phyloP scores from a whole-genome alignment of 2,797 vertebrate genomes.

The Falco berigora region DNA sequence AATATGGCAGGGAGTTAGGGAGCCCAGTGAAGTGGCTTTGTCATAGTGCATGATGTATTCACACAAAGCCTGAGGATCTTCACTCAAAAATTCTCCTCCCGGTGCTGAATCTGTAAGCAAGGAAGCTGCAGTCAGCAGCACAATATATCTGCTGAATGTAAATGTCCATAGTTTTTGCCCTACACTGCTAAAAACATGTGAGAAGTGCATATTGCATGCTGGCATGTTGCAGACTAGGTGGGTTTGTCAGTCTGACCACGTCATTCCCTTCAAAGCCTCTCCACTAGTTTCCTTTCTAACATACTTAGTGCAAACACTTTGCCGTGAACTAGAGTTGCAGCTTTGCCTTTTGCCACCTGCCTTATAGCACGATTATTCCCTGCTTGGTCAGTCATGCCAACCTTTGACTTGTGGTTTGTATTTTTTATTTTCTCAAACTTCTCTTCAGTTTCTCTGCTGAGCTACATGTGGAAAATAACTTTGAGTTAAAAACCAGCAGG shows the following conservation, averaged over 20 bases:
- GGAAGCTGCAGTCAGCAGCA: neutral
- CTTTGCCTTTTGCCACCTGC: neutral
- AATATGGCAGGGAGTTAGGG: neutral
- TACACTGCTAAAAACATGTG: neutral
- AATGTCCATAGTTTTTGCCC: neutral
- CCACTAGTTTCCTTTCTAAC: neutral
- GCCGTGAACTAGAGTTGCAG: neutral
- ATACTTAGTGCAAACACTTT: neutral
- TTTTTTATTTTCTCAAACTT: neutral
- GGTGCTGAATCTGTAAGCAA: neutral
- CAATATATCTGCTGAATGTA: neutral
- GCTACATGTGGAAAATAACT: neutral
- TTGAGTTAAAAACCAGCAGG: neutral
- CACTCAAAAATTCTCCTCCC: neutral
- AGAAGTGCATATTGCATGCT: neutral
- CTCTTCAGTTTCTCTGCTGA: neutral
- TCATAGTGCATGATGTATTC: neutral
- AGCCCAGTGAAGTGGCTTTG: neutral
- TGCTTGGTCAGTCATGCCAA: neutral
- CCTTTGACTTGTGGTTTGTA: neutral
- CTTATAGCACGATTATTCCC: neutral
- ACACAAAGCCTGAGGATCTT: neutral
- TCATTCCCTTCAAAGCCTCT: neutral
- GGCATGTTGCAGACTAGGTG: neutral
- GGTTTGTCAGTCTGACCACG: neutral